Evolutionary conservation across 2,113 vertebrate species (phyloP).

Genomic region (Myanophis thanlyinensis): DNA sequence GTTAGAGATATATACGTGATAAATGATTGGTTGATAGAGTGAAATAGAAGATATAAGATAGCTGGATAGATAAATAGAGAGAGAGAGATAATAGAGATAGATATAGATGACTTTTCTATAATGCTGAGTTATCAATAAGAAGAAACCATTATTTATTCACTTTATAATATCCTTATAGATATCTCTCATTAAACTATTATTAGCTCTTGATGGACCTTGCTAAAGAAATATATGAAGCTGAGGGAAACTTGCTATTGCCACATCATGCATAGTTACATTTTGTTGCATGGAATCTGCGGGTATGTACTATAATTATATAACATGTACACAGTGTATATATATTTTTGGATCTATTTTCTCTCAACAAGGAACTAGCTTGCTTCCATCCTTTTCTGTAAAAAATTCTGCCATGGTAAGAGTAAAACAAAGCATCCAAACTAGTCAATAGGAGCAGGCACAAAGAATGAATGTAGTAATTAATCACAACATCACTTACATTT

Average conservation of each 20-base stretch:
- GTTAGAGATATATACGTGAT: too few relatives aligned
- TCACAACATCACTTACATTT: neutral
- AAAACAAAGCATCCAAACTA: neutral
- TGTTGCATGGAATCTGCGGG: neutral
- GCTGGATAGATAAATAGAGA: neutral
- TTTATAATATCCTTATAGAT: neutral
- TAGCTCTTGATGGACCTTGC: neutral
- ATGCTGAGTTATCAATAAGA: neutral
- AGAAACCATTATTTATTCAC: neutral
- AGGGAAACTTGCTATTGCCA: neutral
- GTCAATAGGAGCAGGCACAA: neutral
- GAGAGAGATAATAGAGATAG: neutral
- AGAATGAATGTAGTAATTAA: neutral
- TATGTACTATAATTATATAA: neutral
- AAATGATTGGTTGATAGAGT: too few relatives aligned
- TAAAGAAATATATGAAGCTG: neutral
- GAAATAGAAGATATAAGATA: too few relatives aligned
- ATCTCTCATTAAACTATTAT: neutral
- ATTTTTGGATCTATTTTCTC: neutral
- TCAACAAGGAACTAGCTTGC: neutral
- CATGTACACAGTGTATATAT: neutral
- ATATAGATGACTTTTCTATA: neutral
- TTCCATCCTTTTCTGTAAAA: neutral
- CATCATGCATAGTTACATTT: neutral
- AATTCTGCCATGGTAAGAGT: neutral